Evolutionary conservation across 2,888 invertebrate species (phyloP).

Genomic region (Zelleria hepariella): DNA sequence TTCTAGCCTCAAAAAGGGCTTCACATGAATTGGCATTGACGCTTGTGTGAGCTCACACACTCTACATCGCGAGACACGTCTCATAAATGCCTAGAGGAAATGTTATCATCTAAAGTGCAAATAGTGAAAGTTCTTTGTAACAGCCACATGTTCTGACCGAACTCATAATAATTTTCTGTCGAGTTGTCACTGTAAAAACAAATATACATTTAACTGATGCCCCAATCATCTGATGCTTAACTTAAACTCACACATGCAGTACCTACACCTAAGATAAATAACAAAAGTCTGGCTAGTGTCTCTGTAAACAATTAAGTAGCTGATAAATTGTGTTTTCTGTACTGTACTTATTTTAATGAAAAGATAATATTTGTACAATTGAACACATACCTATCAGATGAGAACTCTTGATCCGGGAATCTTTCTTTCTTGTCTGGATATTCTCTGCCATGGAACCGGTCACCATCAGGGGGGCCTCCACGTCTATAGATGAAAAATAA

Average conservation of each 20-base stretch:
- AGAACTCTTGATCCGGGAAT: conserved; percentile 41
- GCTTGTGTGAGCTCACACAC: neutral
- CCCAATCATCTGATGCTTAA: conserved; percentile 24
- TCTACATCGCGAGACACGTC: conserved; percentile 10
- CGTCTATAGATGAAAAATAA: conserved; percentile 19
- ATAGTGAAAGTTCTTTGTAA: conserved; percentile 60
- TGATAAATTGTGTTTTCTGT: neutral
- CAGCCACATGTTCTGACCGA: conserved; percentile 57
- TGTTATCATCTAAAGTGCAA: conserved; percentile 54
- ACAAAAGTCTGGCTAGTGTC: neutral
- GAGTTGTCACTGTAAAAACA: conserved; percentile 70
- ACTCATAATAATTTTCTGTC: conserved; percentile 62
- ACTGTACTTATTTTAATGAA: neutral
- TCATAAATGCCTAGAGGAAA: conserved; percentile 59
- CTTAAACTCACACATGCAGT: conserved; percentile 35
- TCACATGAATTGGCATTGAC: neutral
- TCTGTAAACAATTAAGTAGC: neutral
- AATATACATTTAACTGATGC: conserved; percentile 61
- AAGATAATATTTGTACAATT: neutral
- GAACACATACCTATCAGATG: conserved; percentile 45
- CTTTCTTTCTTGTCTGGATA: conserved; percentile 50
- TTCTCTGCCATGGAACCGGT: conserved; percentile 45
- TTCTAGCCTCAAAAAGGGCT: neutral
- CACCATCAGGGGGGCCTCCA: conserved; percentile 41
- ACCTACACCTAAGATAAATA: neutral